Base-by-base conservation (phyloP, 2,797 vertebrate genomes). In the Euthynnus affinis region DNA sequence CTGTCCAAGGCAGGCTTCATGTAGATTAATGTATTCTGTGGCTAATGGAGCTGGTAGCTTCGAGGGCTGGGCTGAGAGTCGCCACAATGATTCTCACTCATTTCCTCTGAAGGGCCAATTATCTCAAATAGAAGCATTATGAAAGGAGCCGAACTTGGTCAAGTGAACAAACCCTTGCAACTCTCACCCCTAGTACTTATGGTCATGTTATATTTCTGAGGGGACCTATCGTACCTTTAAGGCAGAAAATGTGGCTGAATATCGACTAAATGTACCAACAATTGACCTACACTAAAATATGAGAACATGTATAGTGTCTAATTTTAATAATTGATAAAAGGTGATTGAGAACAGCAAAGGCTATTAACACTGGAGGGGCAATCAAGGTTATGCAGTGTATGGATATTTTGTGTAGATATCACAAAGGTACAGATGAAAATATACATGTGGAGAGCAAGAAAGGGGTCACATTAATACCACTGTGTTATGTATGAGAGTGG, bases 71-170 rank as follows among this genome's bases (percentile, higher is more conserved):
- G 81, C 88, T 85, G 79, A 90, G 88, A 88, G 90, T 88, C 52
- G 60, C 79, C 82, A 91, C 87, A 91, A 91, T 89, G 83, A 93
- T 91, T 90, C 86, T 90, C 89, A 89, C 88, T 93, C 89, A 93
- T 94, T 93, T 91, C 76, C 88, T 93, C 87, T 93, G 90, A 94
- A 94, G 92, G 89, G 91, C 89, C 94, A 95, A 94, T 95, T 95
- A 95, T 89, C 86, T 92, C 88, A 93, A 94, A 95, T 84, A 89
- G 90, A 91, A 81, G 80, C 84, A 87, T 90, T 89, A 89, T 90
- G 70, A 90, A 91, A 90, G 89, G 84, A 86, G 82, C 78, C 18
- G 57, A 87, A 85, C 88, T 88, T 81, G 82, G 89, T 88, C 92
- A 93, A 89, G 86, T 83, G 87, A 89, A 86, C 71, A 78, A 88